Base-by-base conservation (phyloP, 2,113 vertebrate genomes). In the Spea bombifrons region DNA sequence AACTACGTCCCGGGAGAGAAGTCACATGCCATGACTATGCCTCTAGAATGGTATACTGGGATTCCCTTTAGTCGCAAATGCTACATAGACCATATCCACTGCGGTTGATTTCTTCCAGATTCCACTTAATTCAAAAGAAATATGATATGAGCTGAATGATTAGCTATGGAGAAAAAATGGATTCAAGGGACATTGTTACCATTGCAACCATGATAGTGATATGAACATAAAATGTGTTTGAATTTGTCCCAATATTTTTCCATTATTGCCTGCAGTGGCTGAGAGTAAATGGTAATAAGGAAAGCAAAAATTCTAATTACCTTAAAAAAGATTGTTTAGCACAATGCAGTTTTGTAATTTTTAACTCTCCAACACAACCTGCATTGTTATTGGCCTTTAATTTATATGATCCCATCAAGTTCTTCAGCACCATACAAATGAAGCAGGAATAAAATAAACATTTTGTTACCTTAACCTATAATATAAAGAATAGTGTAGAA, bases 151-250 rank as follows among this genome's bases (percentile, higher is more conserved):
- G 89, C 91, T 94, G 91, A 92, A 90, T 94, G 92, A 96, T 96
- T 95, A 94, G 88, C 90, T 93, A 90, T 87, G 71, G 91, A 90
- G 89, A 90, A 95, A 30, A 94, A 96, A 94, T 85, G 89, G 87
- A 91, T 91, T 82, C 92, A 87, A 87, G 93, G 91, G 91, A 96
- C 83, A 84, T 83, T 82, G 90, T 93, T 94, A 93, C 88, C 86
- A 94, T 92, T 91, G 93, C 90, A 93, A 92, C 92, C 81, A 86
- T 84, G 86, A 86, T 83, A 81, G 84, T 86, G 88, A 90, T 85
- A 78, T 82, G 88, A 88, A 85, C 86, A 89, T 88, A 85, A 89
- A 87, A 89, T 86, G 76, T 82, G 61, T 71, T 47, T 78, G 13
- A 78, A 30, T 46, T n/a, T 88, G 75, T 67, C 73, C 74, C 72